Evolutionary conservation across 1,140 invertebrate species (phyloP).

Genomic region (Meteorus sp.): DNA sequence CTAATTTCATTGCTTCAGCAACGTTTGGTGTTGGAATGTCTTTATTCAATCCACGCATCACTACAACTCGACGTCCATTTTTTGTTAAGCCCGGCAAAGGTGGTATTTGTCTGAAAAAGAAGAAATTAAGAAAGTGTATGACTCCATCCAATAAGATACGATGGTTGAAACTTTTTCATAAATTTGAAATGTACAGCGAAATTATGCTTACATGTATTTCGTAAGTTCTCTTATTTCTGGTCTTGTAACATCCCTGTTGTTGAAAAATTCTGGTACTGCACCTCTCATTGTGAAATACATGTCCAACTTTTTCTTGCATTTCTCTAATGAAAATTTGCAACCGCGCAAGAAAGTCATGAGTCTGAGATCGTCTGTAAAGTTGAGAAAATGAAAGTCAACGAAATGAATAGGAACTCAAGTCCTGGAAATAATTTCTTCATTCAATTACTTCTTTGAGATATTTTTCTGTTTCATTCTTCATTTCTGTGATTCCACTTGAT

Average conservation of each 20-base stretch:
- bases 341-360: conserved; percentile 78
- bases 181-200: no score
- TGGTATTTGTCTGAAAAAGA: conserved; percentile 69
- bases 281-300: conserved; percentile 83
- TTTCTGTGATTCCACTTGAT: no score
- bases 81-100: conserved; percentile 76
- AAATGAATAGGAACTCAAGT: not conserved
- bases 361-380: conserved; percentile 68
- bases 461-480: no score
- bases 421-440: not conserved
- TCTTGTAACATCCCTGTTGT: conserved; percentile 71
- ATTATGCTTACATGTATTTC: conserved; percentile 67
- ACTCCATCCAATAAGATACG: no score
- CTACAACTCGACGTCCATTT: conserved; percentile 74
- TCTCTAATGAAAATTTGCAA: conserved; percentile 81
- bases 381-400: not conserved
- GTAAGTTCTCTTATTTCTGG: conserved; percentile 72
- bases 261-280: conserved; percentile 81
- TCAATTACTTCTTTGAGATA: conserved; percentile 3
- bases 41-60: conserved; percentile 68
- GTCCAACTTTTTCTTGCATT: conserved; percentile 80
- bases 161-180: no score
- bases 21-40: conserved; percentile 63
- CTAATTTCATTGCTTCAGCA: conserved; percentile 74
- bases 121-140: conserved; percentile 15